Percentiles rank a stretch among this genome's conserved stretches.
Evolutionary conservation across 1,140 invertebrate species (phyloP).

Genomic region (Drosophila rhopaloa): DNA sequence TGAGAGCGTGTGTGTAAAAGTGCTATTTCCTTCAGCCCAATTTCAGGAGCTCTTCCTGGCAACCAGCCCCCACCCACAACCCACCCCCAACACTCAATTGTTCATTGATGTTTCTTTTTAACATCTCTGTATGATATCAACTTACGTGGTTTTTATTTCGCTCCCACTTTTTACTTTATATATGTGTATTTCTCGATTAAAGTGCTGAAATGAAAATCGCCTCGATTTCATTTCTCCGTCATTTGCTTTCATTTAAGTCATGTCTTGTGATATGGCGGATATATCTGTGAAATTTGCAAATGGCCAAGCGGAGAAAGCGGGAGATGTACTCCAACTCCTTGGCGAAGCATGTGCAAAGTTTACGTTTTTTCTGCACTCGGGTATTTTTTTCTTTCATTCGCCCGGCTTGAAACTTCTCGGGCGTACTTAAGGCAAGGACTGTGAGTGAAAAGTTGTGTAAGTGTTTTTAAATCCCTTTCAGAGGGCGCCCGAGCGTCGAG

Average conservation of each 20-base stretch:
- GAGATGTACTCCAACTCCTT: conserved; percentile 23
- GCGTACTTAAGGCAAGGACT: conserved; percentile 52
- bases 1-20: conserved; percentile 37
- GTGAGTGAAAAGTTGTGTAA: conserved; percentile 62
- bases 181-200: conserved; percentile 15
- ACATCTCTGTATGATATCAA: conserved; percentile 37
- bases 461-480: conserved; percentile 60
- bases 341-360: conserved; percentile 38
- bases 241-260: conserved; percentile 33
- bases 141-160: conserved; percentile 43
- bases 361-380: conserved; percentile 36
- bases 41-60: conserved; percentile 31
- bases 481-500: conserved; percentile 40
- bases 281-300: conserved; percentile 31
- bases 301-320: not conserved
- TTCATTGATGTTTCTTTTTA: conserved; percentile 50
- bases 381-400: conserved; percentile 20
- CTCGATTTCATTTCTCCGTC: conserved; percentile 13
- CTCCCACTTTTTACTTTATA: conserved; percentile 21
- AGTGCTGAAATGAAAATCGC: conserved; percentile 37
- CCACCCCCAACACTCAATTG: not conserved
- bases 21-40: conserved; percentile 47
- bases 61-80: not conserved
- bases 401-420: conserved; percentile 49
- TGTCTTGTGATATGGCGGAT: not conserved